A percentile compares a stretch with the other conserved stretches of the same genome.
These are phyloP conservation scores for Cynopterus brachyotis DNA, from an alignment of 2,113 vertebrate species.

Conservation along the genomic window DNA sequence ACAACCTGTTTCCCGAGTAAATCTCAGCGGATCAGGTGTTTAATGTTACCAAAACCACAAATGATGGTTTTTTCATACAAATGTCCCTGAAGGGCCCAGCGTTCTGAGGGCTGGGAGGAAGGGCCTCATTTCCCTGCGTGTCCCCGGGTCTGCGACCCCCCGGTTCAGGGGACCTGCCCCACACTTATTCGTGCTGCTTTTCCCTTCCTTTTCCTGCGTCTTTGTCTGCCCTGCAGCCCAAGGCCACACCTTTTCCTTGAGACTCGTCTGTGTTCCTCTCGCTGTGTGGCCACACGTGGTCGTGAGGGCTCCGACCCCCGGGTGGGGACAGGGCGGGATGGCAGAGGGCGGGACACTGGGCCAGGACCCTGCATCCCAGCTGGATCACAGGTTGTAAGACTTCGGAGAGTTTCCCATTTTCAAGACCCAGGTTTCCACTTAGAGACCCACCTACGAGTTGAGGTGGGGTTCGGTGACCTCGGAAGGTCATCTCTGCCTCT, in stretches of 20 bases:
- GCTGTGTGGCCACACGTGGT: neutral
- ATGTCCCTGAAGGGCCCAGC: neutral
- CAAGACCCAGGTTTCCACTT: neutral
- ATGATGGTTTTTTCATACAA: neutral
- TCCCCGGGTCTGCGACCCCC: neutral
- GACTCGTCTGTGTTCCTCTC: no score
- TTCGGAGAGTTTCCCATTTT: neutral
- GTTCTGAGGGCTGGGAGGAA: no score
- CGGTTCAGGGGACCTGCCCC: rapidly evolving
- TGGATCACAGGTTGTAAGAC: neutral
- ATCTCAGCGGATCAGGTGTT: neutral
- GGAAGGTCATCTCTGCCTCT: neutral
- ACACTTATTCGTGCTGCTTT: rapidly evolving
- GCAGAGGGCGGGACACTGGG: neutral
- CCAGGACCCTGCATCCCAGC: neutral
- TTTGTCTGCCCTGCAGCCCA: neutral
- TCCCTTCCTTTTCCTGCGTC: neutral
- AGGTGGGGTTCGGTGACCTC: neutral
- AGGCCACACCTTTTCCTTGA: neutral
- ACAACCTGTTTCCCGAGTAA: neutral
- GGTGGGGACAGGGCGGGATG: neutral
- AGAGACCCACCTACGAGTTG: neutral
- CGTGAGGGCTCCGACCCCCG: rapidly evolving
- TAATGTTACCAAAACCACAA: neutral
- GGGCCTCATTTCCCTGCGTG: no score